Evolutionary conservation across 2,797 vertebrate species (phyloP).

Genomic region (Hippoglossus hippoglossus): DNA sequence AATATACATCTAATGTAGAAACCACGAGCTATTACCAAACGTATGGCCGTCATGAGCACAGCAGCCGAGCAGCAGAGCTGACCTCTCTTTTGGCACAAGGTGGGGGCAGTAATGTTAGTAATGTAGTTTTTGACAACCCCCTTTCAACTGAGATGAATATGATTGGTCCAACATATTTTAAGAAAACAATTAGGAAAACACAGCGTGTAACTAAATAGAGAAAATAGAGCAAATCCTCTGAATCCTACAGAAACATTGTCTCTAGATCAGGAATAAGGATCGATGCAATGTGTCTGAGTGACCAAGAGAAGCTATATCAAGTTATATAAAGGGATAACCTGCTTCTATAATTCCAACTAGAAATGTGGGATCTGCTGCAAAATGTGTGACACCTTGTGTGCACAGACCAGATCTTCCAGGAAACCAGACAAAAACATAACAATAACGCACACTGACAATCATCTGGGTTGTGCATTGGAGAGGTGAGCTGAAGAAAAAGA

Average conservation of each 20-base stretch:
- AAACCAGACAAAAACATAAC: neutral
- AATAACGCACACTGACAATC: too few species aligned
- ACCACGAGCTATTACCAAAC: slow-evolving; percentile 50
- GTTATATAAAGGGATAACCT: neutral
- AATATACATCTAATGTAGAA: slow-evolving; percentile 44
- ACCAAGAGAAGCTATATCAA: slow-evolving; percentile 18
- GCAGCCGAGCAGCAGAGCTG: slow-evolving; percentile 28
- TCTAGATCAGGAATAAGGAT: neutral
- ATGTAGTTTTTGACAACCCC: slow-evolving; percentile 24
- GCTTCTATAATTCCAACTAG: neutral
- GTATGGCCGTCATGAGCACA: slow-evolving; percentile 50
- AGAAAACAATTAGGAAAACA: neutral
- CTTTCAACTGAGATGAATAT: slow-evolving; percentile 7
- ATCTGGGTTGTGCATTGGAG: too few species aligned
- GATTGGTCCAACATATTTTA: neutral
- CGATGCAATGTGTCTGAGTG: neutral
- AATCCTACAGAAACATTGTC: neutral
- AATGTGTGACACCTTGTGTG: neutral
- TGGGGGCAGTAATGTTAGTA: neutral
- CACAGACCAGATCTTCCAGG: too few species aligned
- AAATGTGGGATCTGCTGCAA: neutral
- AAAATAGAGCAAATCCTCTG: neutral
- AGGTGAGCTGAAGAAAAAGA: slow-evolving; percentile 12
- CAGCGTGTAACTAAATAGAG: neutral
- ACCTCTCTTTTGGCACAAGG: slow-evolving; percentile 74